These are phyloP conservation scores for Apodemia hepburni DNA, from an alignment of 2,888 invertebrate species.

Conservation along the genomic window DNA sequence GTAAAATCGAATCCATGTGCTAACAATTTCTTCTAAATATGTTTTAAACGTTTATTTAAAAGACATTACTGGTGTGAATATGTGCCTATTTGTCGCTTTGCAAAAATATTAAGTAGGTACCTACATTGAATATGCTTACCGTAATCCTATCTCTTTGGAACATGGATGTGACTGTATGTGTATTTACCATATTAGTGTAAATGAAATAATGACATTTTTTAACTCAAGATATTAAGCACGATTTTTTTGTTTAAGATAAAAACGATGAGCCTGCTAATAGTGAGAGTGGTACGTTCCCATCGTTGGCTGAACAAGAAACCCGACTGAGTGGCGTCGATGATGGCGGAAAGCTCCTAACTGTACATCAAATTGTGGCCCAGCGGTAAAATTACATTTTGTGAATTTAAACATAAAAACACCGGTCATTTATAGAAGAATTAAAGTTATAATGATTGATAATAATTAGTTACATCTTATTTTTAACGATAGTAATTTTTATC, in stretches of 20 bases:
- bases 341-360: conserved; percentile 83
- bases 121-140: too few species aligned
- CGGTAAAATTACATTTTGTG: conserved; percentile 57
- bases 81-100: too few species aligned
- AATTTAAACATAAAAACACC: not conserved
- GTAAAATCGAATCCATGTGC: too few species aligned
- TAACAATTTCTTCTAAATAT: too few species aligned
- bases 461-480: too few species aligned
- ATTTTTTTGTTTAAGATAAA: conserved; percentile 48
- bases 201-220: conserved; percentile 38
- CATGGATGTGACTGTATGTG: too few species aligned
- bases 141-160: conserved; percentile 54
- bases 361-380: conserved; percentile 89
- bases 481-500: too few species aligned
- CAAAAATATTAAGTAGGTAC: too few species aligned
- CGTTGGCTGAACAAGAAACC: conserved; percentile 69
- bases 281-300: conserved; percentile 76
- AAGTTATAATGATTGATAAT: too few species aligned
- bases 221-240: conserved; percentile 31
- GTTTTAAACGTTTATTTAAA: too few species aligned
- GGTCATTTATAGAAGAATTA: not conserved
- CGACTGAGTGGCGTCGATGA: conserved; percentile 74
- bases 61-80: too few species aligned
- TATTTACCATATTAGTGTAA: too few species aligned
- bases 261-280: conserved; percentile 60